Evolutionary conservation across 2,113 vertebrate genomes (phyloP).

Genomic region (Hipposideros armiger): DNA sequence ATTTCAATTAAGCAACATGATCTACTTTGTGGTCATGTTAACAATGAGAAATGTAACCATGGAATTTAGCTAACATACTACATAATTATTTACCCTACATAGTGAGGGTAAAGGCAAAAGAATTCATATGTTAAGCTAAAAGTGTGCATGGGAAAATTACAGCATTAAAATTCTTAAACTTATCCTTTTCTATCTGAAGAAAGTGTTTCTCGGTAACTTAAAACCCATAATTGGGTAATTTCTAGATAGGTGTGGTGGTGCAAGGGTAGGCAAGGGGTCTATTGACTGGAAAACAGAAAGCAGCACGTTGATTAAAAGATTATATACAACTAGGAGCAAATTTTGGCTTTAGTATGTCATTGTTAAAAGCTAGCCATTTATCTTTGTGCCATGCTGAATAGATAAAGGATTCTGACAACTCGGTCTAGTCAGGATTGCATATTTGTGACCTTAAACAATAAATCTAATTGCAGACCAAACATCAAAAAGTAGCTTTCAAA

Average conservation of each 20-base stretch:
- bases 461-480: slow-evolving; percentile 76
- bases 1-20: slow-evolving; percentile 16
- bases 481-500: slow-evolving; percentile 77
- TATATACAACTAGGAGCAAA: slow-evolving; percentile 66
- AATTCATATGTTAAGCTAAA: slow-evolving; percentile 43
- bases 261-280: not conserved
- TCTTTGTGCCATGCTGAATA: slow-evolving; percentile 50
- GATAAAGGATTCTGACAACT: slow-evolving; percentile 72
- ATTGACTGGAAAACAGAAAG: slow-evolving; percentile 51
- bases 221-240: slow-evolving; percentile 57
- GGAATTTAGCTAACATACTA: slow-evolving; percentile 32
- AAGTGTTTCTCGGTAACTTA: slow-evolving; percentile 68
- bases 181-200: slow-evolving; percentile 56
- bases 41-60: slow-evolving; percentile 31
- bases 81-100: not conserved
- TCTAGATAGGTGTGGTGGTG: not conserved
- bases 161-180: slow-evolving; percentile 62
- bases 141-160: slow-evolving; percentile 16
- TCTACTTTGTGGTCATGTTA: not conserved
- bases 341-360: slow-evolving; percentile 49
- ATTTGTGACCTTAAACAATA: slow-evolving; percentile 75
- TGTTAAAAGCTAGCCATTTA: slow-evolving; percentile 63
- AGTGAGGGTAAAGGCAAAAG: slow-evolving; percentile 44
- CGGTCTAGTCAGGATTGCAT: slow-evolving; percentile 11
- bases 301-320: slow-evolving; percentile 62